Conservation (phyloP, 2,113 vertebrate genomes). For the Natator depressus region DNA sequence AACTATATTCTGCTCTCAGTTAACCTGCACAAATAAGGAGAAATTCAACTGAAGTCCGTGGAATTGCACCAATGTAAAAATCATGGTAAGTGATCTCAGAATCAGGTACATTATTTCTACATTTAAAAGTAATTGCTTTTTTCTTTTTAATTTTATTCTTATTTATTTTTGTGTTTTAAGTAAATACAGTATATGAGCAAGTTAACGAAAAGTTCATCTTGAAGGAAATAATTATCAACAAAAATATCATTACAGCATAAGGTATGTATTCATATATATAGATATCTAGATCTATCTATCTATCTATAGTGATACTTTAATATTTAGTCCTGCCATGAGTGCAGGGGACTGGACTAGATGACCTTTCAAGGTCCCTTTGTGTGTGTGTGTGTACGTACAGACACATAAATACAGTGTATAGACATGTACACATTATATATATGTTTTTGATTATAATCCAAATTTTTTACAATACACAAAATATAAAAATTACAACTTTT, state of each 20-base stretch:
- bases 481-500: neutral
- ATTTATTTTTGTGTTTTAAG: neutral
- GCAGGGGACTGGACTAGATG: too few relatives aligned
- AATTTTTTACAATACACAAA: neutral
- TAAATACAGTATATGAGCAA: neutral
- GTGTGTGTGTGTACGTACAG: neutral
- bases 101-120: neutral
- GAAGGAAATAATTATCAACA: neutral
- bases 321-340: too few relatives aligned
- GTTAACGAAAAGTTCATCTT: neutral
- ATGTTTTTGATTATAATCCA: neutral
- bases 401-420: neutral
- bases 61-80: neutral
- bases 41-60: neutral
- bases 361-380: too few relatives aligned
- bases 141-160: neutral
- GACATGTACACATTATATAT: neutral
- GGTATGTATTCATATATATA: neutral
- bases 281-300: too few relatives aligned
- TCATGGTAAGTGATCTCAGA: neutral
- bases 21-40: neutral
- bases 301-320: too few relatives aligned
- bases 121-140: neutral
- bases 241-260: rapidly evolving
- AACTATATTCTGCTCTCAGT: neutral